A percentile compares a stretch with the other conserved stretches of the same genome.
Conservation (phyloP, 2,888 invertebrate genomes). For the Drosophila leonis region DNA sequence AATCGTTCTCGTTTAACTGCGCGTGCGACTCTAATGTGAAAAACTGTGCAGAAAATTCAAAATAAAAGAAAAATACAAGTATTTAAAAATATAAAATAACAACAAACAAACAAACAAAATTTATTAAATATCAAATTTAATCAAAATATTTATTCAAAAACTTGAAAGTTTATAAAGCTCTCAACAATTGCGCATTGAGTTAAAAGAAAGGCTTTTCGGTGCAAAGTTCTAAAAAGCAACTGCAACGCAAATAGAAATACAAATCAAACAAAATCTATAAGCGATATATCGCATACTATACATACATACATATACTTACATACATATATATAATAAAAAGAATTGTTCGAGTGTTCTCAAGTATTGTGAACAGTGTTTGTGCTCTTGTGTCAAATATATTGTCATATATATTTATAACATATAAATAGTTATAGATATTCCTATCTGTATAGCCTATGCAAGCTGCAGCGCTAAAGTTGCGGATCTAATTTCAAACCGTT, state of each 20-base stretch:
- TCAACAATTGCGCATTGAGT: conserved; percentile 33
- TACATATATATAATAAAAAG: conserved; percentile 16
- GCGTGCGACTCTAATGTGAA: conserved; percentile 50
- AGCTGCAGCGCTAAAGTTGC: conserved; percentile 71
- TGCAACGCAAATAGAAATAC: conserved; percentile 24
- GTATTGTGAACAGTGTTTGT: conserved; percentile 45
- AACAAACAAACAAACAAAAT: not conserved
- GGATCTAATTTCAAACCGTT: conserved; percentile 63
- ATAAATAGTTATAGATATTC: conserved; percentile 2
- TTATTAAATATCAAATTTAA: not conserved
- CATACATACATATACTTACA: conserved; percentile 10
- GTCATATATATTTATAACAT: not conserved
- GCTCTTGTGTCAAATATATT: not conserved
- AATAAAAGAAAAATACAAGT: not conserved
- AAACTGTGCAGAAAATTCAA: conserved; percentile 20
- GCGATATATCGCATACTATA: conserved; percentile 25
- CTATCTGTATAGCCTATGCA: conserved; percentile 17
- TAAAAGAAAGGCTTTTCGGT: conserved; percentile 33
- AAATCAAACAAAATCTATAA: conserved; percentile 27
- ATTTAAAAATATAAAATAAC: not conserved
- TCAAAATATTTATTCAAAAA: not conserved
- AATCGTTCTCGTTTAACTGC: conserved; percentile 59
- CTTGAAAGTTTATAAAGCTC: not conserved
- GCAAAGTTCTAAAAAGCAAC: conserved; percentile 29
- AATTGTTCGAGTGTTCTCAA: conserved; percentile 45